phyloP scores from a whole-genome alignment of 2,113 vertebrate genomes.

The Thryonomys swinderianus region DNA sequence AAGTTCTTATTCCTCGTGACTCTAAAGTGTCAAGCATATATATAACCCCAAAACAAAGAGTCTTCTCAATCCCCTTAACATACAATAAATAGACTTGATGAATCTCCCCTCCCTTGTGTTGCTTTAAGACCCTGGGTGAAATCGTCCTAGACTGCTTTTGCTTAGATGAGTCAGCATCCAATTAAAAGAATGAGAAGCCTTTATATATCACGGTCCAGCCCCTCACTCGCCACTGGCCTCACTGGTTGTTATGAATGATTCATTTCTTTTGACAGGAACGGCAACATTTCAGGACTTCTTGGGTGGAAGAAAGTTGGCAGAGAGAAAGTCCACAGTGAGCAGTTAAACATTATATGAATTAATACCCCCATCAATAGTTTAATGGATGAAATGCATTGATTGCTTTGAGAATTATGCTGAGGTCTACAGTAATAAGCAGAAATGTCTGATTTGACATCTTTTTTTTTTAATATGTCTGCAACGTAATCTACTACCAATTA shows the following conservation, averaged over 20 bases:
- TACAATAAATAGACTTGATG: conserved; percentile 54
- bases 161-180: conserved; percentile 79
- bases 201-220: conserved; percentile 82
- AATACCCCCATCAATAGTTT: conserved; percentile 85
- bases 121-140: conserved; percentile 74
- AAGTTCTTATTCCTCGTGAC: neutral
- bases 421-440: conserved; percentile 84
- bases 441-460: conserved; percentile 85
- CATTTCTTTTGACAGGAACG: conserved; percentile 86
- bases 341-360: conserved; percentile 89
- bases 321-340: conserved; percentile 84
- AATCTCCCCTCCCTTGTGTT: conserved; percentile 71
- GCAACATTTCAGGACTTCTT: conserved; percentile 85
- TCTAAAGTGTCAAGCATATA: conserved; percentile 26
- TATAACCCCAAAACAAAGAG: conserved; percentile 10
- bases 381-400: conserved; percentile 86
- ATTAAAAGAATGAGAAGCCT: conserved; percentile 82
- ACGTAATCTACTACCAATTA: conserved; percentile 85
- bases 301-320: conserved; percentile 87
- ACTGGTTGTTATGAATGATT: conserved; percentile 85
- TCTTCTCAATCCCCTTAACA: neutral
- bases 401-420: conserved; percentile 84
- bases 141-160: conserved; percentile 70
- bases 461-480: conserved; percentile 82
- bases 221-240: conserved; percentile 84